Base-by-base conservation (phyloP, 1,140 invertebrate species). In the Ooceraea biroi region DNA sequence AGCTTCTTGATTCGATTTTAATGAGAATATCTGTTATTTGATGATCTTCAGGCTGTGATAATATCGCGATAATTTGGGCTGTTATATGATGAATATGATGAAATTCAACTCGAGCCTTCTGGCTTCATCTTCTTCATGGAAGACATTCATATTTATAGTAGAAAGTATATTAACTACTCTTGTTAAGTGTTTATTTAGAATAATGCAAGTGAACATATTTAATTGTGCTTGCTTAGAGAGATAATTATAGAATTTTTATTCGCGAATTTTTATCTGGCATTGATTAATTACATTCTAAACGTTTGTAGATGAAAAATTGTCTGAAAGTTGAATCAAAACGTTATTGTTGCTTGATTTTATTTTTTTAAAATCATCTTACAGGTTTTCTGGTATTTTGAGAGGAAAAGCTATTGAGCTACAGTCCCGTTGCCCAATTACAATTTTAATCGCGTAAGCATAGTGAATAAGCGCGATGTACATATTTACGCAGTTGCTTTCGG, bases 401-500 rank as follows among this genome's bases (percentile, higher is more conserved):
- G 57, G 41, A 48, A 76, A 76, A 76, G 14, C n/a, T 76, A n/a
- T 25, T 17, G 1, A 76, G 17, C 10, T 10, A 3, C 17, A 36
- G 8, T 66, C 44, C 27, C 27, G 73, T 65, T 77, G n/a, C 22
- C 65, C 27, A 8, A 50, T 60, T 73, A 73, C n/a, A 73, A 73
- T 76, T 77, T 77, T 77, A 66, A 77, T 77, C 19, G 44, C 41
- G 44, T 19, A n/a, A 58, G 25, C 19, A n/a, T 41, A 10, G 50
- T 19, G 11, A 78, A 68, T 77, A 68, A 77, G 12, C 30, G 36
- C 44, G 22, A 52, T 68, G 17, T 78, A n/a, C 36, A 7, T 7
- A 72, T 72, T 68, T 82, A 61, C 27, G 82, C 71, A 85, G 84
- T 72, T 85, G 83, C 36, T 61, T 63, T 82, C 44, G 30, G 55